Evolutionary conservation across 2,888 invertebrate genomes (phyloP).

Genomic region (Helleia helle): DNA sequence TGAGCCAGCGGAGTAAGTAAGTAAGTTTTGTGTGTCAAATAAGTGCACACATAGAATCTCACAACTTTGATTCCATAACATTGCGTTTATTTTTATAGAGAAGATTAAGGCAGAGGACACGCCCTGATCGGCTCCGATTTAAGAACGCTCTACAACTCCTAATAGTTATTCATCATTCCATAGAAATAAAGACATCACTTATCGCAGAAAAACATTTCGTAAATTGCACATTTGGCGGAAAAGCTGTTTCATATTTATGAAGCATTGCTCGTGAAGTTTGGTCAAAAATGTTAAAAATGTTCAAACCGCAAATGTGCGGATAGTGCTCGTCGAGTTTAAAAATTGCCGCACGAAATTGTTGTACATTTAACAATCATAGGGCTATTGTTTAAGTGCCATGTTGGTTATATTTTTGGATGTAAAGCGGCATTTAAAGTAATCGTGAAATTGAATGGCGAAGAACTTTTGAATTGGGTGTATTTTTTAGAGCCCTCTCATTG

Average conservation of each 20-base stretch:
- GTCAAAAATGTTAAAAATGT: background rate
- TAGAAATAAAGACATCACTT: background rate
- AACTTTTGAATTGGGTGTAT: background rate
- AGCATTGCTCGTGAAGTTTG: background rate
- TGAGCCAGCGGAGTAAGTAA: no score
- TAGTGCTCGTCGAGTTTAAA: background rate
- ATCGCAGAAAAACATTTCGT: background rate
- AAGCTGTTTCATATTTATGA: background rate
- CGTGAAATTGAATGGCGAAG: background rate
- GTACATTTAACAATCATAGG: background rate
- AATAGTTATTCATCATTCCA: background rate
- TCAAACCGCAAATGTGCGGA: background rate
- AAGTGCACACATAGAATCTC: no score
- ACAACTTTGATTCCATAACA: no score
- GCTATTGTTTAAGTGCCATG: background rate
- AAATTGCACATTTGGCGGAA: background rate
- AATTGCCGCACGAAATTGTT: background rate
- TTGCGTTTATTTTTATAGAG: no score
- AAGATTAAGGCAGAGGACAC: no score
- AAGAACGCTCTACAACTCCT: no score
- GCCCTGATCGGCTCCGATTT: no score
- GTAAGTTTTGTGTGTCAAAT: no score
- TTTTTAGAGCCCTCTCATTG: no score
- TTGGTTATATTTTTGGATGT: background rate
- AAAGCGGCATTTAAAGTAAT: background rate